These are phyloP conservation scores for Rousettus madagascariensis DNA, from an alignment of 2,797 vertebrate genomes.

Conservation along the genomic window DNA sequence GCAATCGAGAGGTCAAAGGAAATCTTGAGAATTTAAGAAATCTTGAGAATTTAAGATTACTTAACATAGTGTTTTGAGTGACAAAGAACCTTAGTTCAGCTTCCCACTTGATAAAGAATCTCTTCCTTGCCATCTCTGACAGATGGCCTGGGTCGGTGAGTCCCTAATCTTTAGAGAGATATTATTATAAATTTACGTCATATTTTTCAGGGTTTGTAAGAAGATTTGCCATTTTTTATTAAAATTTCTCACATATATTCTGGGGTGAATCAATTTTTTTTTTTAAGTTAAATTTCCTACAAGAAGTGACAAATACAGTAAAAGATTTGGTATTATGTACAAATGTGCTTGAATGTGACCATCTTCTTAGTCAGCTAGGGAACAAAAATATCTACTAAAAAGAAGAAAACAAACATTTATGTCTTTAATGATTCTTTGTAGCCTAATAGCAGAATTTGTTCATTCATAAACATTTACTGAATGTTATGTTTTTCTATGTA, in stretches of 20 bases:
- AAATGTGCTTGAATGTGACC: not conserved
- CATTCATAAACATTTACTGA: not conserved
- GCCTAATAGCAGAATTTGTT: not conserved
- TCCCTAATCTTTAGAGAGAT: not conserved
- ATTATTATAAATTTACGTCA: not conserved
- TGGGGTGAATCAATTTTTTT: not conserved
- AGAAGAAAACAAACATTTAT: not conserved
- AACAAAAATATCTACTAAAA: not conserved
- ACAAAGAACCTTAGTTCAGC: not conserved
- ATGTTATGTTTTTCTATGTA: not conserved
- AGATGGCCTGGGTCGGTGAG: not conserved
- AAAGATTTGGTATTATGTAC: not conserved
- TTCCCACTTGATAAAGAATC: not conserved
- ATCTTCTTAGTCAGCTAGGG: not conserved
- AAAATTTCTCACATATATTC: not conserved
- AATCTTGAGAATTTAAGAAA: not conserved
- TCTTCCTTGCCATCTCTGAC: not conserved
- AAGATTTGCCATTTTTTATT: constrained; percentile 26
- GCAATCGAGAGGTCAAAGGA: not conserved
- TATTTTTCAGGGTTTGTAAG: not conserved
- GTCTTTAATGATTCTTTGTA: not conserved
- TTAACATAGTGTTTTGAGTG: not conserved
- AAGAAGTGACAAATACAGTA: not conserved
- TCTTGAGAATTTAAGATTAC: no score
- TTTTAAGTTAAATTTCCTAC: not conserved